These are phyloP conservation scores for Eriosoma lanigerum DNA, from an alignment of 1,140 invertebrate genomes.

Conservation along the genomic window DNA sequence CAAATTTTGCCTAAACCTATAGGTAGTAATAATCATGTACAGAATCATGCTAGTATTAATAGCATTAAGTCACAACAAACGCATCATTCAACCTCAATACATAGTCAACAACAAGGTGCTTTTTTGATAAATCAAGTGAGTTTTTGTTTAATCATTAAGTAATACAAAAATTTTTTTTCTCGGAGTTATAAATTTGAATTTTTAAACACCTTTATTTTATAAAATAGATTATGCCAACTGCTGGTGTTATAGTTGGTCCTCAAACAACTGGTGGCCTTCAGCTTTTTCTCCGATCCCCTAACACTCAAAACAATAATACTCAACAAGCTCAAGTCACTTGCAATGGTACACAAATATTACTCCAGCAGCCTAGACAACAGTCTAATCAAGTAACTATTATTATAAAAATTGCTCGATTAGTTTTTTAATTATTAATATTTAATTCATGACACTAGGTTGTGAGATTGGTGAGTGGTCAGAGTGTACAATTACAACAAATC, in stretches of 20 bases:
- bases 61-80: slow-evolving; percentile 45
- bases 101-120: slow-evolving; percentile 54
- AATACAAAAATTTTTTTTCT: background rate
- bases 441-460: slow-evolving; percentile 55
- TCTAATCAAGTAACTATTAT: slow-evolving; percentile 30
- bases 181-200: background rate
- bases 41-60: slow-evolving; percentile 46
- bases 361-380: slow-evolving; percentile 40
- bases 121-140: slow-evolving; percentile 56
- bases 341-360: slow-evolving; percentile 45
- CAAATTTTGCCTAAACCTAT: slow-evolving; percentile 58
- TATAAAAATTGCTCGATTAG: too few relatives aligned
- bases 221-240: slow-evolving; percentile 55
- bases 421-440: background rate
- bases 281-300: slow-evolving; percentile 58
- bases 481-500: slow-evolving; percentile 61
- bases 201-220: background rate
- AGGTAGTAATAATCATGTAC: slow-evolving; percentile 35
- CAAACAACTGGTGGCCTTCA: slow-evolving; percentile 58
- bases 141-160: background rate
- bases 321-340: slow-evolving; percentile 44
- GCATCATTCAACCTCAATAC: slow-evolving; percentile 52
- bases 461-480: slow-evolving; percentile 57
- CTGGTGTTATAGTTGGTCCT: slow-evolving; percentile 58
- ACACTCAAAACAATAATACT: slow-evolving; percentile 51